These are phyloP conservation scores for Aptenodytes forsteri DNA, from an alignment of 2,113 vertebrate genomes.

Conservation along the genomic window DNA sequence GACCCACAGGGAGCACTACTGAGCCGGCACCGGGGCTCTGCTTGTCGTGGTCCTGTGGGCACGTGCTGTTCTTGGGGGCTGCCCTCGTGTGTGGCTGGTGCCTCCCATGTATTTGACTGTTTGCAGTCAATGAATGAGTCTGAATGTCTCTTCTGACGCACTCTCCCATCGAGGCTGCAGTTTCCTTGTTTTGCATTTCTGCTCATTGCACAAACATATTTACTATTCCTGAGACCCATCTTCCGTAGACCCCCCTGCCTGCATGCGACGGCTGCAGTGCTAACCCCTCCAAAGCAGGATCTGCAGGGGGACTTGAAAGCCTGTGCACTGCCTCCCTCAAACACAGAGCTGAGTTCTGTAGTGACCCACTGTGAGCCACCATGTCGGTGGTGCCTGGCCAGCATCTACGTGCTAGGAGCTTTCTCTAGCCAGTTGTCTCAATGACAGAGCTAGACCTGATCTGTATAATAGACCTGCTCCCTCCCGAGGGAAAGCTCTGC, in stretches of 20 bases:
- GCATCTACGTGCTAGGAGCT: not conserved
- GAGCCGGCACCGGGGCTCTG: not conserved
- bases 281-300: not conserved
- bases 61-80: not conserved
- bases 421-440: not conserved
- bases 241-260: fast-evolving
- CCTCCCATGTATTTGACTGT: not conserved
- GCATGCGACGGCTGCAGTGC: fast-evolving
- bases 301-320: not conserved
- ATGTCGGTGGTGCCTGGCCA: fast-evolving
- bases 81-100: fast-evolving
- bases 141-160: not conserved
- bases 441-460: not conserved
- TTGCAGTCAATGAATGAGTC: not conserved
- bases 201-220: not conserved
- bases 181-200: not conserved
- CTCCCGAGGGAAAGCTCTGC: not conserved
- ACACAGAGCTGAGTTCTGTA: not conserved
- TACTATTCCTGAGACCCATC: not conserved
- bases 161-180: not conserved
- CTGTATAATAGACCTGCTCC: not conserved
- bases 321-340: not conserved
- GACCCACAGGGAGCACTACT: not conserved
- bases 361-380: not conserved
- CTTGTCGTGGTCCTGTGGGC: not conserved